A percentile compares a stretch with the other conserved stretches of the same genome.
Conservation (phyloP, 2,888 invertebrate genomes). For the Machimus atricapillus region DNA sequence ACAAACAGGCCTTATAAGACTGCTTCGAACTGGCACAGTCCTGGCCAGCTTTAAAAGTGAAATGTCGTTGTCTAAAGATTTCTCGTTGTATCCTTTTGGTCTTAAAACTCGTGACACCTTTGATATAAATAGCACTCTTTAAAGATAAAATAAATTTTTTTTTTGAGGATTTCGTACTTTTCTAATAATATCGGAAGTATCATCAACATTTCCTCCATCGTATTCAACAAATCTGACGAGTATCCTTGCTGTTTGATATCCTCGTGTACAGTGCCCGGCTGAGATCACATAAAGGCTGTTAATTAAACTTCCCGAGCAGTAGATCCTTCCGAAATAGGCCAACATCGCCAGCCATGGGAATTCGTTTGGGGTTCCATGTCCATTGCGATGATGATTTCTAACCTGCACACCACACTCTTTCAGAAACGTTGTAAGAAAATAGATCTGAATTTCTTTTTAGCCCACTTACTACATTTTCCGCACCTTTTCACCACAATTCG, state of each 20-base stretch:
- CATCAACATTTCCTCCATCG: constrained; percentile 59
- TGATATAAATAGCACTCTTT: neutral
- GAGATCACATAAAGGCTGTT: neutral
- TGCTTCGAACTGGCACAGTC: constrained; percentile 42
- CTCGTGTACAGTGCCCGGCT: constrained; percentile 50
- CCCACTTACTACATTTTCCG: neutral
- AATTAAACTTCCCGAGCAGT: neutral
- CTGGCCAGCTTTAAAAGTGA: constrained; percentile 45
- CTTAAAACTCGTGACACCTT: constrained; percentile 1
- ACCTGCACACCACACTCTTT: constrained; percentile 59
- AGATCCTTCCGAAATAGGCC: neutral
- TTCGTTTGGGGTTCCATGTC: constrained; percentile 53
- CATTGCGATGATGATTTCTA: constrained; percentile 54
- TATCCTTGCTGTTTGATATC: constrained; percentile 54
- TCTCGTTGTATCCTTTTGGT: constrained; percentile 9
- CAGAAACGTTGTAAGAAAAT: neutral
- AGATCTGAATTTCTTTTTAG: neutral
- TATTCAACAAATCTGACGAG: constrained; percentile 50
- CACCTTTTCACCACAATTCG: neutral
- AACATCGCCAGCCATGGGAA: constrained; percentile 28
- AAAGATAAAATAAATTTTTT: constrained; percentile 5
- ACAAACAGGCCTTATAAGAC: constrained; percentile 48
- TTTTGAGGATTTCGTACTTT: constrained; percentile 43
- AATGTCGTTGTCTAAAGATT: constrained; percentile 47
- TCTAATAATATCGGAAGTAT: constrained; percentile 56